Base-by-base conservation (phyloP, 2,113 vertebrate species). In the Pteropus alecto region DNA sequence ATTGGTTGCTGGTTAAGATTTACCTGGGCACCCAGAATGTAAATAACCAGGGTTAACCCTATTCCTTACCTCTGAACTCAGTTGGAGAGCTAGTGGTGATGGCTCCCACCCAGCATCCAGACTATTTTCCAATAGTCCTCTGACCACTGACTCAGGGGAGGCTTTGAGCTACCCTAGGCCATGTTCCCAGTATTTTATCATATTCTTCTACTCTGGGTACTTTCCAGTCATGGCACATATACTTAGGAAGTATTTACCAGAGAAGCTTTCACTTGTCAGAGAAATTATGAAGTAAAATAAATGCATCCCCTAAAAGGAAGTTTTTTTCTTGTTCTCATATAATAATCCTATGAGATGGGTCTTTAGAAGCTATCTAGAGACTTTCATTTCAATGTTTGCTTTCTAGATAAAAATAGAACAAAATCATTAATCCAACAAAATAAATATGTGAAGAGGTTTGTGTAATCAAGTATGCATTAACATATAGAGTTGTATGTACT, bases 281-380 rank as follows among this genome's bases (percentile, higher is more conserved):
- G 46, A 81, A 90, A 78, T 65, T 63, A 73, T 33, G 56, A 76
- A 56, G 79, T 90, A 63, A 89, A 97, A 68, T 70, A n/a, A 77
- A 87, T 70, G 2, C 9, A 24, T 16, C 24, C 2, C 15, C 3
- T 8, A 26, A 43, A 58, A 46, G 43, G 19, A 61, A 74, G 12
- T 35, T 68, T 90, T 82, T 82, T 58, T 46, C 74, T 83, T 70
- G 1, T 73, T 84, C 67, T 74, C 67, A 89, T 10, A 70, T 10
- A 70, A 8, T 63, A 86, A 51, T n/a, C 46, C 5, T 15, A 63
- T 90, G 41, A 90, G 2, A 87, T 76, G 43, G 8, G 12, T 56
- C 51, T 95, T 76, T 60, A 76, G 26, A 13, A 65, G 41, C 7
- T 74, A 61, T 35, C 10, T 71, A 46, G 18, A 63, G 26, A 83